A percentile compares a stretch with the other conserved stretches of the same genome.
Evolutionary conservation across 2,797 vertebrate species (phyloP).

Genomic region (Hafferia zeledoni): DNA sequence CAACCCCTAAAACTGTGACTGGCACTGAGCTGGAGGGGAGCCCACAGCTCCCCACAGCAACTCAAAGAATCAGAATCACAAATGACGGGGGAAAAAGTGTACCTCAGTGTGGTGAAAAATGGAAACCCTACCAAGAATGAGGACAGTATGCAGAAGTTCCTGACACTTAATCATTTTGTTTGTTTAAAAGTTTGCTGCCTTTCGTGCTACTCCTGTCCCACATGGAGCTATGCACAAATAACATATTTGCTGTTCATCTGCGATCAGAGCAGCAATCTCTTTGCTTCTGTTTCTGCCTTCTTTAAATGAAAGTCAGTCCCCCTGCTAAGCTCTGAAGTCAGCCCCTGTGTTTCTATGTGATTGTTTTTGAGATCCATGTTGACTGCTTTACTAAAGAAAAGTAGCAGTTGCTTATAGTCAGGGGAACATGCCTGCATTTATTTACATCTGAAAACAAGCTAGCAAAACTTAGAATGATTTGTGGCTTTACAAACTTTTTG

Average conservation of each 20-base stretch:
- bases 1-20: neutral
- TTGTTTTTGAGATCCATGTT: neutral
- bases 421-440: neutral
- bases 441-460: neutral
- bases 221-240: neutral
- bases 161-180: neutral
- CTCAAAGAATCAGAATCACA: neutral
- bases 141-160: neutral
- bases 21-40: neutral
- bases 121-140: neutral
- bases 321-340: neutral
- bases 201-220: neutral
- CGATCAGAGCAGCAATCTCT: neutral
- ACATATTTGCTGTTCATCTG: neutral
- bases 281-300: neutral
- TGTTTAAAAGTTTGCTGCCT: neutral
- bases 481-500: neutral
- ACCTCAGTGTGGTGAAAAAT: neutral
- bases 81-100: rapidly evolving
- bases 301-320: neutral
- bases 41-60: neutral
- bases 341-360: neutral
- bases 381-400: neutral
- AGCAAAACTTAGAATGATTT: neutral
- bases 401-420: neutral